Conservation (phyloP, 2,888 invertebrate genomes). For the Harpalus rufipes region DNA sequence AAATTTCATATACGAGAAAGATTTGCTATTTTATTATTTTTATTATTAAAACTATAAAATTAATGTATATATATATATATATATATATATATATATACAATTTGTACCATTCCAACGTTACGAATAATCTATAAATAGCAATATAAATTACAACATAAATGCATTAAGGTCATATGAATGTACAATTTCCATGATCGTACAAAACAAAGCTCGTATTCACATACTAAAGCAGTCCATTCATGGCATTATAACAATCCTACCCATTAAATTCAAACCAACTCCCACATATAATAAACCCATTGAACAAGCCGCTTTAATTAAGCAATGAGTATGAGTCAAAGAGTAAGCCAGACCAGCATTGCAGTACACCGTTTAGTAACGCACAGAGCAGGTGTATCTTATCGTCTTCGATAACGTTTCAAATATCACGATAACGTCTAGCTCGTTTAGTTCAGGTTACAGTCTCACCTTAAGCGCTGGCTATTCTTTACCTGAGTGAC, state of each 20-base stretch:
- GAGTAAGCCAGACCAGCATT: background rate
- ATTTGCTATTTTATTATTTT: too few relatives aligned
- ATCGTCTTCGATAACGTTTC: background rate
- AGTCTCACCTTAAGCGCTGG: slow-evolving; percentile 1
- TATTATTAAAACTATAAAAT: too few relatives aligned
- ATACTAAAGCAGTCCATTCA: background rate
- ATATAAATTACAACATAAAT: background rate
- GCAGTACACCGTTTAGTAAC: slow-evolving; percentile 7
- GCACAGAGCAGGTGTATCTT: background rate
- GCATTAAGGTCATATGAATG: background rate
- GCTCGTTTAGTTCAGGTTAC: slow-evolving; percentile 27
- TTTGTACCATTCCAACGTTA: background rate
- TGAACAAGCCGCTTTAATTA: slow-evolving; percentile 34
- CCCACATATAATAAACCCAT: slow-evolving; percentile 43
- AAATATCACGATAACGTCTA: background rate
- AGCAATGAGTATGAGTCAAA: background rate
- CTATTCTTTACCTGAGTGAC: slow-evolving; percentile 48
- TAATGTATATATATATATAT: too few relatives aligned
- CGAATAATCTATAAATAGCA: background rate
- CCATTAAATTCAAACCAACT: background rate
- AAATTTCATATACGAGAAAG: too few relatives aligned
- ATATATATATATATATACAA: too few relatives aligned
- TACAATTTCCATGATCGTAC: background rate
- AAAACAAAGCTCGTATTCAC: background rate
- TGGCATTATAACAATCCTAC: background rate